phyloP scores from a whole-genome alignment of 2,113 vertebrate species.

The Corynorhinus townsendii region DNA sequence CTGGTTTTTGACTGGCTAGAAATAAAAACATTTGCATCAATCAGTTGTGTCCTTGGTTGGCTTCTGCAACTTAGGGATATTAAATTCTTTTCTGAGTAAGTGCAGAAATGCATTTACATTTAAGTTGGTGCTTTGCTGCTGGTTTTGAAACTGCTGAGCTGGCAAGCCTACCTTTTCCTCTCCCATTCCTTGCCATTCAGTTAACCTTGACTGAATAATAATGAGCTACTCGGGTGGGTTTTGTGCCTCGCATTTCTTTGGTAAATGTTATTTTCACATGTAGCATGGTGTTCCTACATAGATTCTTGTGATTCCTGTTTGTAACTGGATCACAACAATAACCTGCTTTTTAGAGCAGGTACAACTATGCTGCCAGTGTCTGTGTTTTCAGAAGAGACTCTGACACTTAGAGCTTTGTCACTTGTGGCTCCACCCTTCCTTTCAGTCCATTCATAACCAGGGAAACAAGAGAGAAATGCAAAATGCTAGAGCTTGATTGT shows the following conservation, averaged over 20 bases:
- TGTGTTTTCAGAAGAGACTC: not conserved
- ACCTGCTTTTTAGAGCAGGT: not conserved
- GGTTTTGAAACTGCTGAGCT: not conserved
- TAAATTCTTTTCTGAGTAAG: not conserved
- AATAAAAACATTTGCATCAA: not conserved
- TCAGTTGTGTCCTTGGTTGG: not conserved
- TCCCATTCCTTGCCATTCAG: not conserved
- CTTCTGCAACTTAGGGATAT: not conserved
- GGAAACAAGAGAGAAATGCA: not conserved
- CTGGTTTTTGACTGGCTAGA: not conserved
- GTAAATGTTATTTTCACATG: not conserved
- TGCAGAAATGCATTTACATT: not conserved
- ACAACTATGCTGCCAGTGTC: rapidly evolving
- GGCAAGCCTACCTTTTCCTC: not conserved
- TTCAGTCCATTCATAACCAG: not conserved
- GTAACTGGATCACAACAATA: not conserved
- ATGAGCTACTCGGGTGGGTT: not conserved
- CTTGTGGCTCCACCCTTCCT: not conserved
- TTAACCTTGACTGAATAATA: not conserved
- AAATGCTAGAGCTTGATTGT: not conserved
- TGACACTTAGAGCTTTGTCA: not conserved
- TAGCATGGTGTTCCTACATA: not conserved
- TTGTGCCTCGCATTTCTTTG: not conserved
- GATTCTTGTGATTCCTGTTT: not conserved
- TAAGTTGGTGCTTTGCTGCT: not conserved